Evolutionary conservation across 2,888 invertebrate genomes (phyloP).

Genomic region (Anthophora plumipes): DNA sequence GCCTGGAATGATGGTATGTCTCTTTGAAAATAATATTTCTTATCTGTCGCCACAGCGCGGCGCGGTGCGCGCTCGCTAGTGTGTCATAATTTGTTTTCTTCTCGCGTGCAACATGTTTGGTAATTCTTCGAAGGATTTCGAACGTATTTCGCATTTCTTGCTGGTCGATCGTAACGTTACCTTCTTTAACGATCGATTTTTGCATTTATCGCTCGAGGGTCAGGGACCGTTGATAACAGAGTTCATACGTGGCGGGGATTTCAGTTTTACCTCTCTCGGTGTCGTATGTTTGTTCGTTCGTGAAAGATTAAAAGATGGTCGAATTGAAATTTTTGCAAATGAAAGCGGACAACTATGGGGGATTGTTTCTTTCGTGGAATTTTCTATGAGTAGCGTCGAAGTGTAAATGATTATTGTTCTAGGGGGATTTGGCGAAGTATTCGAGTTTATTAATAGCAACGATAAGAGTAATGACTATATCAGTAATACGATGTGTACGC

Average conservation of each 20-base stretch:
- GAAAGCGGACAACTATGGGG: too few species aligned
- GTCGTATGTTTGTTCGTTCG: not conserved
- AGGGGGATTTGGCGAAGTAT: not conserved
- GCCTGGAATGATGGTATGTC: constrained; percentile 84
- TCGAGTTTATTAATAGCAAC: not conserved
- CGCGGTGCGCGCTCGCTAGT: not conserved
- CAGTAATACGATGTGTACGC: not conserved
- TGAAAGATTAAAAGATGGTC: not conserved
- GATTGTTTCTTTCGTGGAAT: not conserved
- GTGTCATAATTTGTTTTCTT: constrained; percentile 25
- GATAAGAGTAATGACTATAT: constrained; percentile 2
- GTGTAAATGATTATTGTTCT: not conserved
- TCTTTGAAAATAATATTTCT: constrained; percentile 36
- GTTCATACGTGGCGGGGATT: not conserved
- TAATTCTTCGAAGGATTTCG: not conserved
- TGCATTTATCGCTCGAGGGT: not conserved
- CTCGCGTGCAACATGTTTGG: not conserved
- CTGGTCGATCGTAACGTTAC: not conserved
- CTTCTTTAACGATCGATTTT: not conserved
- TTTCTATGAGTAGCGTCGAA: not conserved
- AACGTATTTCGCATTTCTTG: not conserved
- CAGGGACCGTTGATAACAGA: not conserved
- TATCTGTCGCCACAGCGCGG: constrained; percentile 6
- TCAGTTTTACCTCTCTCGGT: not conserved
- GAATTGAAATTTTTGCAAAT: not conserved